Evolutionary conservation across 2,888 invertebrate species (phyloP).

Genomic region (Portevinia maculata): DNA sequence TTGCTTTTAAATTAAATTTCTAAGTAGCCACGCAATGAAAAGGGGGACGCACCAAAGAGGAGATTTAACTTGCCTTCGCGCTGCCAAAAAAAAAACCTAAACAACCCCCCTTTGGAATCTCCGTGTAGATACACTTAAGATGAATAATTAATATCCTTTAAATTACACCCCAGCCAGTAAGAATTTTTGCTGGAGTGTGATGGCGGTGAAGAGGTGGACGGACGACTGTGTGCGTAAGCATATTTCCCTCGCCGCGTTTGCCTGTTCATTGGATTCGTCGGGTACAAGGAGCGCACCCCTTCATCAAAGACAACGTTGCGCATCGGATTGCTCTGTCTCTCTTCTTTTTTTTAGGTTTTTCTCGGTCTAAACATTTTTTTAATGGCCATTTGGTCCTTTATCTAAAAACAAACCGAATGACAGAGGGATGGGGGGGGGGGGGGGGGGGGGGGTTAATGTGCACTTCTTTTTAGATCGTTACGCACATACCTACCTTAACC

Average conservation of each 20-base stretch:
- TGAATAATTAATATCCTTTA: constrained; percentile 74
- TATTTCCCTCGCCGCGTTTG: constrained; percentile 29
- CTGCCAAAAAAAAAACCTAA: constrained; percentile 31
- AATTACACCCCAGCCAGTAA: constrained; percentile 70
- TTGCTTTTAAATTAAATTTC: constrained; percentile 73
- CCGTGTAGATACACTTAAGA: constrained; percentile 56
- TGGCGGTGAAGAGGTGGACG: constrained; percentile 6
- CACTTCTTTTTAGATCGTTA: constrained; percentile 54
- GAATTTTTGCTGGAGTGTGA: constrained; percentile 41
- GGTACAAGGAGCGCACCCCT: constrained; percentile 67
- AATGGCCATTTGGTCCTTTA: constrained; percentile 78
- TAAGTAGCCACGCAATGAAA: constrained; percentile 50
- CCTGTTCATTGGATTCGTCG: constrained; percentile 57
- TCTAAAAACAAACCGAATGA: constrained; percentile 20
- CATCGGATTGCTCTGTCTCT: constrained; percentile 58
- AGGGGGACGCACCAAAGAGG: constrained; percentile 31
- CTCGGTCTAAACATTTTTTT: constrained; percentile 76
- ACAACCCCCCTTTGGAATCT: constrained; percentile 67
- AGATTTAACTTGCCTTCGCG: constrained; percentile 59
- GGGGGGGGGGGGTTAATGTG: constrained; percentile 54
- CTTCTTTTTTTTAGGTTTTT: constrained; percentile 34
- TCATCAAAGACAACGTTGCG: constrained; percentile 59
- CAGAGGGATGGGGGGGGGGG: constrained; percentile 25
- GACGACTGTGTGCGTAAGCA: constrained; percentile 18
- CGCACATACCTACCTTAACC: constrained; percentile 41